A percentile compares a stretch with the other conserved stretches of the same genome.
These are phyloP conservation scores for Lamellibrachia columna DNA, from an alignment of 2,888 invertebrate genomes.

Conservation along the genomic window DNA sequence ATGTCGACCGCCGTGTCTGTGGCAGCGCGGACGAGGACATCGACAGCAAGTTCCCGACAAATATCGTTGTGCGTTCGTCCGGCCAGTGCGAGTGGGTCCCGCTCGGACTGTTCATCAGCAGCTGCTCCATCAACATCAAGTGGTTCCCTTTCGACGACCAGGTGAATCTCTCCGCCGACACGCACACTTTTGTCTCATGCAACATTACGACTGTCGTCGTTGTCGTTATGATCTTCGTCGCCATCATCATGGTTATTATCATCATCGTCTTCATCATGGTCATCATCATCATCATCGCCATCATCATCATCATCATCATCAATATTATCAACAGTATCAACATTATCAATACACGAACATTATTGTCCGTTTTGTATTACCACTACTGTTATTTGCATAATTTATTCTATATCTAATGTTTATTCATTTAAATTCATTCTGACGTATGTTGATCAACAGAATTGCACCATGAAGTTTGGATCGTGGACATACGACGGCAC, in stretches of 20 bases:
- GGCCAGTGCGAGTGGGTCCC: slow-evolving; percentile 45
- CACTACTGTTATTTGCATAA: neutral
- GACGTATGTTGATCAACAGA: neutral
- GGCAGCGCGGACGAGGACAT: slow-evolving; percentile 47
- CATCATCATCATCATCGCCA: slow-evolving; percentile 31
- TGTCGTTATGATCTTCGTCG: slow-evolving; percentile 25
- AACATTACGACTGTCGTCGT: no score
- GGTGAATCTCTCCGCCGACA: neutral
- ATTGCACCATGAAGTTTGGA: slow-evolving; percentile 48
- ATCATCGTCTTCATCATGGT: slow-evolving; percentile 31
- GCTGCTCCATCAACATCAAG: slow-evolving; percentile 45
- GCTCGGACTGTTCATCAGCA: slow-evolving; percentile 45
- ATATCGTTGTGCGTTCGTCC: slow-evolving; percentile 41
- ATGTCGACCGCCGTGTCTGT: neutral
- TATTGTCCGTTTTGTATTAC: neutral
- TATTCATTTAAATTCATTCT: neutral
- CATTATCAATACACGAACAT: neutral
- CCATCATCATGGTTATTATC: slow-evolving; percentile 27
- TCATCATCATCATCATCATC: slow-evolving; percentile 32
- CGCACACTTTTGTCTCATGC: no score
- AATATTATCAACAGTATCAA: slow-evolving; percentile 28
- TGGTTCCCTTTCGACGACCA: slow-evolving; percentile 49
- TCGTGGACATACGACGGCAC: slow-evolving; percentile 49
- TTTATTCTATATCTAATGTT: no score
- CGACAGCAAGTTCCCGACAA: slow-evolving; percentile 46